Conservation (phyloP, 2,113 vertebrate genomes). For the Scomber colias region DNA sequence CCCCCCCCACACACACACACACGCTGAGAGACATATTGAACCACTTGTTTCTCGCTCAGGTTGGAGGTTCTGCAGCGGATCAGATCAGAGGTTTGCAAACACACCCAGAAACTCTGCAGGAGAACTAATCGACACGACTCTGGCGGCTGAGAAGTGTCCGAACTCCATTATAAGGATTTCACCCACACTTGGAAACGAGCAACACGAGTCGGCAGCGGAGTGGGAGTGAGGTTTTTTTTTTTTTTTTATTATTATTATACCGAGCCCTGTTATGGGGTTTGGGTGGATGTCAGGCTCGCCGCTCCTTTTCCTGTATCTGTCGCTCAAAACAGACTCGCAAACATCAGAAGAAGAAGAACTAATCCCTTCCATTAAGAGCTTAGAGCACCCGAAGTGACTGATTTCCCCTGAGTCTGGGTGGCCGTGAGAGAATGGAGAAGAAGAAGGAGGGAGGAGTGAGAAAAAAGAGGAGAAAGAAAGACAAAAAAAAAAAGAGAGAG, state of each 20-base stretch:
- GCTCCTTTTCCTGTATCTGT: slow-evolving; percentile 70
- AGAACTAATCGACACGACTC: not conserved
- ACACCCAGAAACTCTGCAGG: not conserved
- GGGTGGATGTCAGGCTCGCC: slow-evolving; percentile 53
- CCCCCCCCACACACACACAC: too few species aligned
- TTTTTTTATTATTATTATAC: slow-evolving; percentile 13
- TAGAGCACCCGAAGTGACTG: slow-evolving; percentile 53
- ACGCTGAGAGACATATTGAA: slow-evolving; percentile 18
- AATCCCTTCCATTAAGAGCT: slow-evolving; percentile 76
- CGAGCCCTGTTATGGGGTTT: slow-evolving; percentile 50
- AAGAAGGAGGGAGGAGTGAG: not conserved
- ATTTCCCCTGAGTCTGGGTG: slow-evolving; percentile 68
- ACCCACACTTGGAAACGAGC: slow-evolving; percentile 22
- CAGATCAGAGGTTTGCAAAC: not conserved
- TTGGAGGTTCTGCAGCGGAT: not conserved
- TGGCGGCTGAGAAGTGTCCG: not conserved
- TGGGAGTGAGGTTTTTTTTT: slow-evolving; percentile 33
- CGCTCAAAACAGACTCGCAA: slow-evolving; percentile 52
- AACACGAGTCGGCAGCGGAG: slow-evolving; percentile 10
- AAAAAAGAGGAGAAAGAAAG: too few species aligned
- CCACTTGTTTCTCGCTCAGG: not conserved
- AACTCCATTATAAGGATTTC: slow-evolving; percentile 26
- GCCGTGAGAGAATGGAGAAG: slow-evolving; percentile 33
- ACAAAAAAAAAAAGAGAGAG: not conserved
- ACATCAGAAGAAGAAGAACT: slow-evolving; percentile 57